Percentiles rank a stretch among this genome's conserved stretches.
Conservation (phyloP, 2,797 vertebrate species). For the Melanotaenia boesemani region DNA sequence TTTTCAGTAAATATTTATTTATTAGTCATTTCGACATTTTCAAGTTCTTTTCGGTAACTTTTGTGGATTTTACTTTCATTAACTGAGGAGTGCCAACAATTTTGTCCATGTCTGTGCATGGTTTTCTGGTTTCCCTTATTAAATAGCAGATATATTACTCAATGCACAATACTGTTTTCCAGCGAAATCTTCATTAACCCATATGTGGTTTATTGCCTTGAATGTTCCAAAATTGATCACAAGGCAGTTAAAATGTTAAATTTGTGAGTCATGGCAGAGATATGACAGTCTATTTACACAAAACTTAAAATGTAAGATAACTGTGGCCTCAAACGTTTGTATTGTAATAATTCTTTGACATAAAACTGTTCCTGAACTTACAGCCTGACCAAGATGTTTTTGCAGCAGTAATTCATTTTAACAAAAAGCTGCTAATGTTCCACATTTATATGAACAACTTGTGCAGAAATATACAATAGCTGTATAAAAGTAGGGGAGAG, state of each 20-base stretch:
- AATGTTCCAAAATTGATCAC: background rate
- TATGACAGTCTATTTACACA: background rate
- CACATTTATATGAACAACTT: background rate
- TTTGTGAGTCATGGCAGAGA: slow-evolving; percentile 6
- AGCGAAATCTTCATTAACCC: background rate
- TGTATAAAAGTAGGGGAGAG: background rate
- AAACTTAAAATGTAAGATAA: background rate
- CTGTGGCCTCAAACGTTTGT: background rate
- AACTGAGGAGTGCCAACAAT: no score
- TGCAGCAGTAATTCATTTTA: background rate
- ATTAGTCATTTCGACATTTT: no score
- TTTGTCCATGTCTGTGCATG: no score
- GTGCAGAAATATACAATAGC: background rate
- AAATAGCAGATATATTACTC: background rate
- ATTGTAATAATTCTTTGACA: background rate
- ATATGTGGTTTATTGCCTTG: slow-evolving; percentile 10
- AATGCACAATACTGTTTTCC: slow-evolving; percentile 14
- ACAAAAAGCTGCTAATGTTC: background rate
- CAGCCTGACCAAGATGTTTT: background rate
- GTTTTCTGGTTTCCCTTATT: no score
- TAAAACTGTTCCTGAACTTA: background rate
- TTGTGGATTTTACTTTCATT: no score
- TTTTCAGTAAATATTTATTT: no score
- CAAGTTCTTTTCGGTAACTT: no score
- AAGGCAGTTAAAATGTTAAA: background rate